These are phyloP conservation scores for Amphiprion clarkii DNA, from an alignment of 2,797 vertebrate species.

Conservation along the genomic window DNA sequence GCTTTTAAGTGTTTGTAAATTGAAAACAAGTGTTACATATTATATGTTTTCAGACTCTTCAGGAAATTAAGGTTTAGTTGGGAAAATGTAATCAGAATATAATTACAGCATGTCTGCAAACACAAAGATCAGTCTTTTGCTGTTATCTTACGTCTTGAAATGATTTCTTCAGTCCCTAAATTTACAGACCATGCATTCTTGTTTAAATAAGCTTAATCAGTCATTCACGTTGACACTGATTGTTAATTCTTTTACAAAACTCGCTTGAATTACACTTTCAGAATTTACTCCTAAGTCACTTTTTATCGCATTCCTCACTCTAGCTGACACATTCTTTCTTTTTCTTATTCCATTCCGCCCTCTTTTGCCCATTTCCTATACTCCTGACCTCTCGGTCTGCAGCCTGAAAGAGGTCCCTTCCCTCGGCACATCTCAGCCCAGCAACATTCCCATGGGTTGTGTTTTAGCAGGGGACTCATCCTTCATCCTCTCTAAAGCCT, in stretches of 20 bases:
- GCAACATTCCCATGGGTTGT: slow-evolving; percentile 76
- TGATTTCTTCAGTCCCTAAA: background rate
- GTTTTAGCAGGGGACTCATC: slow-evolving; percentile 71
- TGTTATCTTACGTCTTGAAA: background rate
- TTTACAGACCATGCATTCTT: background rate
- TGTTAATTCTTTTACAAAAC: slow-evolving; percentile 48
- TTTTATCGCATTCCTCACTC: slow-evolving; percentile 72
- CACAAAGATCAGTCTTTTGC: background rate
- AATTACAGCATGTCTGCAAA: background rate
- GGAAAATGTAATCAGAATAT: background rate
- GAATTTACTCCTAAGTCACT: slow-evolving; percentile 71
- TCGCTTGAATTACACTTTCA: slow-evolving; percentile 27
- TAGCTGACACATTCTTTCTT: slow-evolving; percentile 66
- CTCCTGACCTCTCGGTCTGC: slow-evolving; percentile 70
- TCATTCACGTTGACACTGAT: slow-evolving; percentile 42
- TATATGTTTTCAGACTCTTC: background rate
- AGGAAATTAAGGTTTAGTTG: background rate
- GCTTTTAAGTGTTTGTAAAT: background rate
- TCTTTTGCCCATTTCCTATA: slow-evolving; percentile 42
- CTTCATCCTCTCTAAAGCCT: slow-evolving; percentile 81
- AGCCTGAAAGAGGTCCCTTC: slow-evolving; percentile 71
- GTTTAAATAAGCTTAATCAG: slow-evolving; percentile 17
- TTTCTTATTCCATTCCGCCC: slow-evolving; percentile 46
- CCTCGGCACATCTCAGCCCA: slow-evolving; percentile 51
- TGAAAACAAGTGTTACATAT: background rate